Conservation (phyloP, 2,113 vertebrate genomes). For the Microtus pennsylvanicus region DNA sequence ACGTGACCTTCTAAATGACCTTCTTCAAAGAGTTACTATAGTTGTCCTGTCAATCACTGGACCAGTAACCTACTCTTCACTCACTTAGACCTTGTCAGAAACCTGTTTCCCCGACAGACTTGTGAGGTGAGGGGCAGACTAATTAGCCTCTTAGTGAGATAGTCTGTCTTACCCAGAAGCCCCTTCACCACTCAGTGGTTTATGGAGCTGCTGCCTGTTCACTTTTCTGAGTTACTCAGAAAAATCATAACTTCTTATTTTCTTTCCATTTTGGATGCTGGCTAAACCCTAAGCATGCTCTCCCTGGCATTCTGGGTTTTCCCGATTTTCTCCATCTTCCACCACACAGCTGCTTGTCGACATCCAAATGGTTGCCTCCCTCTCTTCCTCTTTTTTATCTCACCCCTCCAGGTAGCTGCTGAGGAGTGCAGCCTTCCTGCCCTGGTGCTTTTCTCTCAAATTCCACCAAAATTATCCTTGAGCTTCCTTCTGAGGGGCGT, state of each 20-base stretch:
- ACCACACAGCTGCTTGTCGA: background rate
- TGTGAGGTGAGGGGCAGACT: background rate
- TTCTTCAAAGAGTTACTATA: background rate
- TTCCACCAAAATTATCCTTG: background rate
- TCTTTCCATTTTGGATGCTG: background rate
- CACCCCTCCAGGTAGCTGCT: background rate
- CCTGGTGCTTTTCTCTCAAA: background rate
- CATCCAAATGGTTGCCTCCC: background rate
- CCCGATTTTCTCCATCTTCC: background rate
- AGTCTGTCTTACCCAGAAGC: background rate
- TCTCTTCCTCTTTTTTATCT: background rate
- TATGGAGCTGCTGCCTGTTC: background rate
- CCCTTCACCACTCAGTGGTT: background rate
- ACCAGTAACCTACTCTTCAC: background rate
- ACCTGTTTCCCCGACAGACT: background rate
- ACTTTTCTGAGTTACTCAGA: background rate
- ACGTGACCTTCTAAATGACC: background rate
- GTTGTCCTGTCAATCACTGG: background rate
- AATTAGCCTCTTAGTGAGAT: background rate
- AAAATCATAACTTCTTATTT: background rate
- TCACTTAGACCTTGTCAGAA: background rate
- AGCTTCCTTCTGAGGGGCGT: background rate
- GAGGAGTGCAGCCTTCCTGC: background rate
- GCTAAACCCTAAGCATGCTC: background rate
- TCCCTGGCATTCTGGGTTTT: background rate